Conservation (phyloP, 2,797 vertebrate species). For the Chloroceryle inda region DNA sequence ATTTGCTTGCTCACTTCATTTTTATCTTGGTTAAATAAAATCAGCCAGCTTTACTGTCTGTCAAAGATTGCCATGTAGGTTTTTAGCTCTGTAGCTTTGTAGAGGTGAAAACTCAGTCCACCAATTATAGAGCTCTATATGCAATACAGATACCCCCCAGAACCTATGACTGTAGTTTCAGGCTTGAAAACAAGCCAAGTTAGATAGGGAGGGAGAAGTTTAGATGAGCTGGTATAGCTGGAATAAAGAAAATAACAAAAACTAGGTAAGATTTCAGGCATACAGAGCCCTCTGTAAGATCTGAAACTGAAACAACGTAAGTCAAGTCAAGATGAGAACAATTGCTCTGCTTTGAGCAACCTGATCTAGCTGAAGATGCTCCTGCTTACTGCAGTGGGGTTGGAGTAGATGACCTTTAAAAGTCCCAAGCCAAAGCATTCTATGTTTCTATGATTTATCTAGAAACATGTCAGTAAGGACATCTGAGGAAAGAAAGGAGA, state of each 20-base stretch:
- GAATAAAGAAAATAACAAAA: neutral
- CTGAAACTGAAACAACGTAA: neutral
- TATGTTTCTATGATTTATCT: neutral
- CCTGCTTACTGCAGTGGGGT: neutral
- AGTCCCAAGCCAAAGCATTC: neutral
- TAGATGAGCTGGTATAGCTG: neutral
- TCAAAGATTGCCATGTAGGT: neutral
- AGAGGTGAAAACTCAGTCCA: neutral
- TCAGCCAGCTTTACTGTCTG: neutral
- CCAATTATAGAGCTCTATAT: neutral
- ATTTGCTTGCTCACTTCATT: neutral
- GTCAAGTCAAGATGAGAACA: neutral
- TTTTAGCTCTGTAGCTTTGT: neutral
- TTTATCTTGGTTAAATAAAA: neutral
- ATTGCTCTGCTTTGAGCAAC: neutral
- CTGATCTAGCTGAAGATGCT: neutral
- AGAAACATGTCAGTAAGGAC: neutral
- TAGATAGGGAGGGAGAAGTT: neutral
- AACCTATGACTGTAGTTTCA: neutral
- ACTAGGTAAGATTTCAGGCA: neutral
- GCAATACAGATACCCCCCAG: fast-evolving
- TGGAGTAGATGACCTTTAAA: neutral
- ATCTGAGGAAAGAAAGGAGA: neutral
- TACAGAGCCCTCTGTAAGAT: neutral
- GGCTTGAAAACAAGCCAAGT: neutral